Base-by-base conservation (phyloP, 2,888 invertebrate genomes). In the Chloromyia formosa region DNA sequence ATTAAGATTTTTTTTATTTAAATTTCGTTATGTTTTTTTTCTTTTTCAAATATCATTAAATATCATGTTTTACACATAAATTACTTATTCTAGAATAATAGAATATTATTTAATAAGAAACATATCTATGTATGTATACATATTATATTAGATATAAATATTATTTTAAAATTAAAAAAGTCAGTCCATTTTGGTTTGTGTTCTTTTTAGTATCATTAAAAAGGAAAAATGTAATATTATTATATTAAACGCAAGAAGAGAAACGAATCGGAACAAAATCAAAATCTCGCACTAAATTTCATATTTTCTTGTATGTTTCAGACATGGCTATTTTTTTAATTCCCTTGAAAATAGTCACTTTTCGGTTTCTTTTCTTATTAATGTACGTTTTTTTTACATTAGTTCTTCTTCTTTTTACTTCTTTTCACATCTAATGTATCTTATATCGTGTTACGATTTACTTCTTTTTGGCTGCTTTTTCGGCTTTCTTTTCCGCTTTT, bases 401-500 rank as follows among this genome's bases (percentile, higher is more conserved):
- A 23, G 23, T 12, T 58, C 5, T 22, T 10, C 27, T 22, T 3
- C 27, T 4, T 4, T 35, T 35, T 2, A 35, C 3, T 35, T 35
- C 27, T 7, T 27, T 23, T 27, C 22, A 14, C 14, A 27, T 45
- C 9, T 27, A 16, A 9, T 22, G 12, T 60, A 23, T 27, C 22
- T 7, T 14, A 60, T 60, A 20, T 27, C 16, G 12, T 60, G 16
- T 60, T 60, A 35, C 27, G 9, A 62, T 54, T 78, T 84, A 85
- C 80, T 85, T 85, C 86, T 92, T 92, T 86, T 92, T 92, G 85
- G 91, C 89, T 49, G 87, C 87, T 81, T 89, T 90, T 77, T 87
- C 89, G 72, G 91, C 91, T 81, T 92, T 90, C 84, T 93, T 93
- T 82, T 95, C 95, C 14, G 94, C 94, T 86, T 96, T 95, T 82